These are phyloP conservation scores for Cecropterus lyciades DNA, from an alignment of 1,140 invertebrate species.

Conservation along the genomic window DNA sequence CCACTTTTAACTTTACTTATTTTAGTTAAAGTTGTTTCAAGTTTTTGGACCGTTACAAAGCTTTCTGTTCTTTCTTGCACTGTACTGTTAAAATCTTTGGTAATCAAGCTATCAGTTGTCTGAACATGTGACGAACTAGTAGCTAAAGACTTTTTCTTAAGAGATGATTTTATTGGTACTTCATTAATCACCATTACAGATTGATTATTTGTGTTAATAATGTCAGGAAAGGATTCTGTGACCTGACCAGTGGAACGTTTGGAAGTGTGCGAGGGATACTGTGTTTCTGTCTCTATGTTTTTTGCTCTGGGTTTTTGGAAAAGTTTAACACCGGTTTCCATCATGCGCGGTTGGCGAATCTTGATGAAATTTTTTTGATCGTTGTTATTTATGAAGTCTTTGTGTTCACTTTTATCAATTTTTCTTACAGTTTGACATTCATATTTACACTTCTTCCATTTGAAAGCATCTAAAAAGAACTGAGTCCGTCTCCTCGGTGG, in stretches of 20 bases:
- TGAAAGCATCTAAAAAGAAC: conserved; percentile 22
- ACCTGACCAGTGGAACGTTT: conserved; percentile 30
- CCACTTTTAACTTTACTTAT: conserved; percentile 1
- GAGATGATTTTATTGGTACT: conserved; percentile 21
- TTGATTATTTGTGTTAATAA: conserved; percentile 7
- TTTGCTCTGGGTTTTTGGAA: conserved; percentile 33
- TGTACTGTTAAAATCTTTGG: conserved; percentile 4
- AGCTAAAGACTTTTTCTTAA: conserved; percentile 20
- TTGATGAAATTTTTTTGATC: not conserved
- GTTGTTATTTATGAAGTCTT: conserved; percentile 3
- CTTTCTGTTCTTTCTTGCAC: conserved; percentile 6
- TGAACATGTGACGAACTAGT: conserved; percentile 1
- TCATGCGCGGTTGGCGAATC: conserved; percentile 18
- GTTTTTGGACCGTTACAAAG: conserved; percentile 1
- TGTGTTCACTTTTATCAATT: conserved; percentile 1
- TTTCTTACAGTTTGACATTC: conserved; percentile 8
- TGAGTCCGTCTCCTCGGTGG: conserved; percentile 1
- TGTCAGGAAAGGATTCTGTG: conserved; percentile 4
- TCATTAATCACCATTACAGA: conserved; percentile 34
- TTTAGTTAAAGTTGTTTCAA: conserved; percentile 9
- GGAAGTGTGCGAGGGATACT: conserved; percentile 34
- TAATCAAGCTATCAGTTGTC: not conserved
- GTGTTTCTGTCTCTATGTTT: conserved; percentile 39
- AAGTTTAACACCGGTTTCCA: conserved; percentile 37
- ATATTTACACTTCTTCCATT: conserved; percentile 1